Conservation (phyloP, 1,140 invertebrate genomes). For the Lasioglossum albipes region DNA sequence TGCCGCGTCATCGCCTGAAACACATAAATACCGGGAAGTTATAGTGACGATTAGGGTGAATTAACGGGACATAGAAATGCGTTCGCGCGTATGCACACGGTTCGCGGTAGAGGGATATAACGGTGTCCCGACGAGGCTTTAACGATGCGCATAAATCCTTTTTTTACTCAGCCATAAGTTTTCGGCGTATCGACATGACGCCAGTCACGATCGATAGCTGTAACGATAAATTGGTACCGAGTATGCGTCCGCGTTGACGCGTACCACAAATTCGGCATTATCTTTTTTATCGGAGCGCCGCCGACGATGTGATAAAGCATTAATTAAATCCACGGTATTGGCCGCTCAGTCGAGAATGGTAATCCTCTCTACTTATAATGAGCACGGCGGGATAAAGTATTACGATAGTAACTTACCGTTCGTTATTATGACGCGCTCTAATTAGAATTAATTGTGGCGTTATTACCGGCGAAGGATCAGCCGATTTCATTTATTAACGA, state of each 20-base stretch:
- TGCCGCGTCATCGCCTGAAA: too few species aligned
- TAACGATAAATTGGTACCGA: not conserved
- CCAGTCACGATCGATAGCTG: not conserved
- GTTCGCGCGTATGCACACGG: too few species aligned
- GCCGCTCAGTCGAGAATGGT: too few species aligned
- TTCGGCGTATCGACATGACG: not conserved
- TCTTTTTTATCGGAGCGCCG: not conserved
- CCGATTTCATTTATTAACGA: too few species aligned
- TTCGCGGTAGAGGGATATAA: too few species aligned
- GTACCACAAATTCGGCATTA: not conserved
- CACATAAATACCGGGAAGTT: too few species aligned
- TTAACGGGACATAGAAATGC: too few species aligned
- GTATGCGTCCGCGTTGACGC: not conserved
- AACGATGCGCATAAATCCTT: slow-evolving; percentile 12
- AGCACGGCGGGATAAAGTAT: not conserved
- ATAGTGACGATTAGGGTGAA: too few species aligned
- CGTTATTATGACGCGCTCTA: not conserved
- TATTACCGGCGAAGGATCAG: not conserved
- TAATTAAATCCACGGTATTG: slow-evolving; percentile 3
- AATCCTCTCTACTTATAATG: not conserved
- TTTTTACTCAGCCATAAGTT: slow-evolving; percentile 9
- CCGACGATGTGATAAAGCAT: not conserved
- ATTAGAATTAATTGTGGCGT: not conserved
- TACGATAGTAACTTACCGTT: not conserved
- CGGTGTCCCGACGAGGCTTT: too few species aligned